Base-by-base conservation (phyloP, 2,797 vertebrate genomes). In the Taenioides sp. region DNA sequence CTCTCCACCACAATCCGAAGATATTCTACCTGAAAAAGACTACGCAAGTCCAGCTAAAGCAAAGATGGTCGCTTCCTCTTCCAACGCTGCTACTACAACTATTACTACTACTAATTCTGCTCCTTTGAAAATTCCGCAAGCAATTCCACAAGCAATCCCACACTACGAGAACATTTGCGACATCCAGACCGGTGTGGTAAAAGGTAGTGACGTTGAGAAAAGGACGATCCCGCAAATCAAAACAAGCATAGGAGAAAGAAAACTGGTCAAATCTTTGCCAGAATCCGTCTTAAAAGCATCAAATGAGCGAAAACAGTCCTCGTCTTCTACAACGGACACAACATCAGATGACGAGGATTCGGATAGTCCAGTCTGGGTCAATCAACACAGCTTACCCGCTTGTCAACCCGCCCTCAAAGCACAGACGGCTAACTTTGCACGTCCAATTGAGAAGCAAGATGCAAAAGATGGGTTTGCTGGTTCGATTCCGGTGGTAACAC, bases 81-180 rank as follows among this genome's bases (percentile, higher is more conserved):
- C 86, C 16, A 63, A 76, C 86, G 2, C 75, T 61, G 59, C 59
- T 28, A 6, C 58, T 10, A 22, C 52, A 7, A n/a, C 50, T n/a
- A 9, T 12, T 31, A 10, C 58, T 3, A 54, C 20, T 20, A 52
- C 50, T n/a, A n/a, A 20, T 9, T 10, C 54, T 22, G 10, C n/a
- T 22, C 3, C 54, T 27, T 59, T 92, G 58, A 92, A 86, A 66
- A 82, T 80, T n/a, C 85, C 90, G 49, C 92, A 87, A 76, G 92
- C 86, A 2, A 89, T 95, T 49, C 93, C 95, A 11, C 92, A 87
- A 76, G 92, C 86, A 2, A 89, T 95, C 47, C 93, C 95, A 10
- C 90, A 95, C 73, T 96, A 95, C 7, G 96, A 97, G 84, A 96
- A 96, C 6, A 84, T 97, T 49, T 87, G 93, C 2, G 91, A 94